These are phyloP conservation scores for Catharus fuscescens DNA, from an alignment of 2,113 vertebrate species.

Conservation along the genomic window DNA sequence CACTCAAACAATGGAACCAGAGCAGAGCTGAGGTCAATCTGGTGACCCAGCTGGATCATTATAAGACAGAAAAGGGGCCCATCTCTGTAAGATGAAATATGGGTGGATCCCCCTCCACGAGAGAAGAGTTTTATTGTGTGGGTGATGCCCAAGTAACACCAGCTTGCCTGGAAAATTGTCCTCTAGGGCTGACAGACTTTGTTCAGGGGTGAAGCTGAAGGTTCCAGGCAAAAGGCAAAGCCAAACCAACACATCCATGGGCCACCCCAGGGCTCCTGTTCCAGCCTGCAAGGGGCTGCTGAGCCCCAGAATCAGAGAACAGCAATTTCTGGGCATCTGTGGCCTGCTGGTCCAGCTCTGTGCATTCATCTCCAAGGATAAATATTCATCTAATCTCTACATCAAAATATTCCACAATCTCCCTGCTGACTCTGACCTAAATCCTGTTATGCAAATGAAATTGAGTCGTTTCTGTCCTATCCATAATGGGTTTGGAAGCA, in stretches of 20 bases:
- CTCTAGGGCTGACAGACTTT: background rate
- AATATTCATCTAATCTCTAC: background rate
- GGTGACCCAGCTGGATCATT: background rate
- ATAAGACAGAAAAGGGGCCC: background rate
- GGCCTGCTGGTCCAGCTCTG: background rate
- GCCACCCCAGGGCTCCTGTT: background rate
- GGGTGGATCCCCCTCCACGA: background rate
- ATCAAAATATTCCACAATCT: background rate
- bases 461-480: background rate
- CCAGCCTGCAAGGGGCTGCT: background rate
- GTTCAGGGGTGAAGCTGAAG: background rate
- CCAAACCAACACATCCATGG: background rate
- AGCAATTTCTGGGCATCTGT: background rate
- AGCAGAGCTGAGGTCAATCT: background rate
- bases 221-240: background rate
- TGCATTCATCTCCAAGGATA: background rate
- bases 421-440: background rate
- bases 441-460: background rate
- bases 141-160: background rate
- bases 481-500: background rate
- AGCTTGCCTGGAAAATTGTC: background rate
- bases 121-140: background rate
- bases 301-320: rapidly evolving
- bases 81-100: background rate
- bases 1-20: background rate